A percentile compares a stretch with the other conserved stretches of the same genome.
Conservation (phyloP, 2,797 vertebrate species). For the Pseudochirops cupreus region DNA sequence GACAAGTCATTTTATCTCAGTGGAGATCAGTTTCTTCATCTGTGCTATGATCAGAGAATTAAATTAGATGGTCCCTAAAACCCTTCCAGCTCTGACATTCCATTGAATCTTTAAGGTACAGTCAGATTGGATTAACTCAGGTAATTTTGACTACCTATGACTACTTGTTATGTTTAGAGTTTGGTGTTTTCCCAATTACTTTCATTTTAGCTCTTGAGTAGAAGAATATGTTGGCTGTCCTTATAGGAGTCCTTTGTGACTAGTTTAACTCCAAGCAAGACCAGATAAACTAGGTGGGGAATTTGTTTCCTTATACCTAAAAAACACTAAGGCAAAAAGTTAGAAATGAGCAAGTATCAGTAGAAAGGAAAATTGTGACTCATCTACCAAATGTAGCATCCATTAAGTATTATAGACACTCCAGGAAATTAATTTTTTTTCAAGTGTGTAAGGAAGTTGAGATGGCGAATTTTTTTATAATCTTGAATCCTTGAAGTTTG, state of each 20-base stretch:
- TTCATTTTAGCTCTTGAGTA: constrained; percentile 13
- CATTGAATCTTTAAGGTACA: background rate
- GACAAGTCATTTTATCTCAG: background rate
- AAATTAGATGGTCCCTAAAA: background rate
- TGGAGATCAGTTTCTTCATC: background rate
- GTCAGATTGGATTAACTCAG: background rate
- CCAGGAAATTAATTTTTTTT: background rate
- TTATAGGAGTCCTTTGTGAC: rapidly evolving
- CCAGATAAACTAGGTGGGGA: background rate
- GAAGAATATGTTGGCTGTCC: background rate
- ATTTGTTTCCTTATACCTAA: background rate
- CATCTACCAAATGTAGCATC: background rate
- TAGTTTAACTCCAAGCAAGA: background rate
- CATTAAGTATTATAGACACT: background rate
- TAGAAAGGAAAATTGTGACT: background rate
- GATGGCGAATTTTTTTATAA: background rate
- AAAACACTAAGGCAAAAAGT: background rate
- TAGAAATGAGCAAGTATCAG: background rate
- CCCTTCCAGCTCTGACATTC: background rate
- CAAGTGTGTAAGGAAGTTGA: background rate
- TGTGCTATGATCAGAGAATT: background rate
- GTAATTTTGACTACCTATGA: background rate
- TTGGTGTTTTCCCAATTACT: background rate
- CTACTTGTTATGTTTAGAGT: background rate
- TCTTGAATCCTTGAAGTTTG: background rate